Conservation (phyloP, 2,113 vertebrate species). For the Maccullochella peelii region DNA sequence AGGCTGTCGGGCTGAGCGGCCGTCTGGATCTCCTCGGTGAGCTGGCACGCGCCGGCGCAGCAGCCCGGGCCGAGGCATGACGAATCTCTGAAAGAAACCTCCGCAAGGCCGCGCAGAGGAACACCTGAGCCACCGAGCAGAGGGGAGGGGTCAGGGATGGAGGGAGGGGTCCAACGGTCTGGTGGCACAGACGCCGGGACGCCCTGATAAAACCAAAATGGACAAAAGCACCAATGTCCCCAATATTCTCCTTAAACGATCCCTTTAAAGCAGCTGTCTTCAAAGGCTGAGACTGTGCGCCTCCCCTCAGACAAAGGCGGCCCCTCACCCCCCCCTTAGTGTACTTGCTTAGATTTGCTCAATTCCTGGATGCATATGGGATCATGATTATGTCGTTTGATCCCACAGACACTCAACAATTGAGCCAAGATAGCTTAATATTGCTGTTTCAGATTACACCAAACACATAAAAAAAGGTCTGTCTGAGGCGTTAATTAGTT, state of each 20-base stretch:
- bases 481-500: too few species aligned
- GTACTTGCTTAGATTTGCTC: too few species aligned
- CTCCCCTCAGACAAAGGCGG: too few species aligned
- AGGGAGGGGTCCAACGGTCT: slow-evolving; percentile 2
- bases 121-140: slow-evolving; percentile 89
- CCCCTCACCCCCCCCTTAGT: too few species aligned
- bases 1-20: slow-evolving; percentile 85
- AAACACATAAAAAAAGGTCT: too few species aligned
- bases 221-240: background rate
- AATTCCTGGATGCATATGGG: too few species aligned
- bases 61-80: slow-evolving; percentile 84
- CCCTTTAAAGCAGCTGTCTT: too few species aligned
- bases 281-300: too few species aligned
- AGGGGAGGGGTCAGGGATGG: slow-evolving; percentile 16
- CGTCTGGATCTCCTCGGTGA: slow-evolving; percentile 87
- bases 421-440: too few species aligned
- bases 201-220: background rate
- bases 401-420: too few species aligned
- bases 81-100: slow-evolving; percentile 90
- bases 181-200: background rate
- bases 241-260: background rate
- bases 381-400: too few species aligned
- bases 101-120: slow-evolving; percentile 81
- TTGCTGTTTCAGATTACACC: too few species aligned
- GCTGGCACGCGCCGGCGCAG: slow-evolving; percentile 91